Percentiles rank a stretch among this genome's conserved stretches.
phyloP scores from a whole-genome alignment of 2,113 vertebrate species.

The Burhinus bistriatus region DNA sequence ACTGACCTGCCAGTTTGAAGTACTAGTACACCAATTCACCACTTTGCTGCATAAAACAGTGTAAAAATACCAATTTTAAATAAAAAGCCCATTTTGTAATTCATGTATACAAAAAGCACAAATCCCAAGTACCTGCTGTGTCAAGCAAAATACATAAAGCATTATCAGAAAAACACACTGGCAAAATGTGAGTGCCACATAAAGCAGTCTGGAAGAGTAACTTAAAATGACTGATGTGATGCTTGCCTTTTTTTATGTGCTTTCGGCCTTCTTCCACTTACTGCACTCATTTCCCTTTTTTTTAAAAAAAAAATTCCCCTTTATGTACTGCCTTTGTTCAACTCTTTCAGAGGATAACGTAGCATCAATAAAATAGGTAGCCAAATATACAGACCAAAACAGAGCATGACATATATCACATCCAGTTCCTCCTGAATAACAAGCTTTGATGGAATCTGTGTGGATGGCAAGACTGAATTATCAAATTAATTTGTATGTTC shows the following conservation, averaged over 20 bases:
- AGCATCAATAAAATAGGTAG: neutral
- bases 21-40: neutral
- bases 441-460: neutral
- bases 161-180: neutral
- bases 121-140: neutral
- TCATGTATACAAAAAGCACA: neutral
- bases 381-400: neutral
- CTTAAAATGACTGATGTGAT: conserved; percentile 1
- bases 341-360: neutral
- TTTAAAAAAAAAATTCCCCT: neutral
- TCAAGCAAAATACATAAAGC: conserved; percentile 9
- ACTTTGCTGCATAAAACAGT: neutral
- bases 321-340: neutral
- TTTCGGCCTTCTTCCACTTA: neutral
- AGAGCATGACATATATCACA: neutral
- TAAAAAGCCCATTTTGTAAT: conserved; percentile 35
- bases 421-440: neutral
- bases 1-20: neutral
- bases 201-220: conserved; percentile 1
- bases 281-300: neutral
- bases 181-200: neutral
- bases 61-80: conserved; percentile 1
- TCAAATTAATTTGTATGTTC: neutral
- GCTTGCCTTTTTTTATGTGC: neutral
- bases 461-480: neutral